phyloP scores from a whole-genome alignment of 2,113 vertebrate genomes.

The Thermophis baileyi region DNA sequence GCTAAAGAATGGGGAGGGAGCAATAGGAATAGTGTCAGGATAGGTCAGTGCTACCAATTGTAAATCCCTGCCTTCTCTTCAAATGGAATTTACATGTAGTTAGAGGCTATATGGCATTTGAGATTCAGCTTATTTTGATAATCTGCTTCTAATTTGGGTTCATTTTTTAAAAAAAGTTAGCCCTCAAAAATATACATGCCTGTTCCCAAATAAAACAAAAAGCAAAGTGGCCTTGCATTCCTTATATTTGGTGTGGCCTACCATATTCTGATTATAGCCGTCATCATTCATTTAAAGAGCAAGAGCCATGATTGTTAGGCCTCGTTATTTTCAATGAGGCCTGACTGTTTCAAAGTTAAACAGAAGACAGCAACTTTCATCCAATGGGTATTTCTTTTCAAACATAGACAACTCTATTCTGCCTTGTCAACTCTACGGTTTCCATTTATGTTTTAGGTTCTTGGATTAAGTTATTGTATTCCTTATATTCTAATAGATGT shows the following conservation, averaged over 20 bases:
- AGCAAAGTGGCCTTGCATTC: conserved; percentile 30
- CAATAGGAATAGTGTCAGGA: background rate
- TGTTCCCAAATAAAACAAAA: conserved; percentile 47
- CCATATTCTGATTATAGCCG: conserved; percentile 57
- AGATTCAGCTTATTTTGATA: conserved; percentile 38
- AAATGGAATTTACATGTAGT: conserved; percentile 1
- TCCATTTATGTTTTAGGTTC: conserved; percentile 28
- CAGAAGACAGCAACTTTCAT: conserved; percentile 71
- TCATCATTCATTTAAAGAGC: conserved; percentile 59
- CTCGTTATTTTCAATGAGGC: conserved; percentile 69
- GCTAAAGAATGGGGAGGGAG: background rate
- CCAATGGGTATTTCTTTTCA: conserved; percentile 61
- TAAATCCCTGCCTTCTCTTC: background rate
- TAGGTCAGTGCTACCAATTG: background rate
- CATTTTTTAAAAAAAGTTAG: conserved; percentile 8
- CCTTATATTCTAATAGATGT: conserved; percentile 12
- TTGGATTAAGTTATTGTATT: background rate
- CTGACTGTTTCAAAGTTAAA: conserved; percentile 66
- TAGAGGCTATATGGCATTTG: conserved; percentile 39
- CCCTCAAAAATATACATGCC: conserved; percentile 42
- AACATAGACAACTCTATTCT: conserved; percentile 36
- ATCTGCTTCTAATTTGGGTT: conserved; percentile 17
- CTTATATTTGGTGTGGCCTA: conserved; percentile 42
- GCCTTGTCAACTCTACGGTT: conserved; percentile 31
- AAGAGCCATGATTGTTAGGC: conserved; percentile 63